Base-by-base conservation (phyloP, 2,113 vertebrate species). In the Circaetus gallicus region DNA sequence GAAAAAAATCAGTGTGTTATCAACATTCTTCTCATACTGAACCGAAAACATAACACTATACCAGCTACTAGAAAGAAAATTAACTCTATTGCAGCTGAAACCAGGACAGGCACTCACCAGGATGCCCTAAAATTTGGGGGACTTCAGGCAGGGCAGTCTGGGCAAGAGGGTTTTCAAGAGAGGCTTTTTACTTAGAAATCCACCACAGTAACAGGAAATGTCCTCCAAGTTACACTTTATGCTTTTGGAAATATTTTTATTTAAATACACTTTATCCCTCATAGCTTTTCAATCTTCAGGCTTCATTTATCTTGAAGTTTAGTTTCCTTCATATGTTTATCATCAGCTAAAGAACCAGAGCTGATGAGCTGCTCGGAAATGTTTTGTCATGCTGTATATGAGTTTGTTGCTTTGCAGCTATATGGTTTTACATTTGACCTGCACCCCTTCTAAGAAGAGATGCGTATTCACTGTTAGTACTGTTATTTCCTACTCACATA, bases 251-350 rank as follows among this genome's bases (percentile, higher is more conserved):
- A 89, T 86, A 67, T 77, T 95, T 82, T 92, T 82, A 62, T 91
- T 95, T 93, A 97, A 95, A 91, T 79, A 92, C 7, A 86, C 2
- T 10, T 67, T 79, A 86, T 91, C 56, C 26, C 6, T 93, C 79
- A 76, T 45, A 74, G 17, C 63, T 96, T 96, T 97, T 96, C 95
- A 97, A 79, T 96, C 77, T 95, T 74, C 76, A 67, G 59, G 56
- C 71, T 94, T 96, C 84, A 90, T 97, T 96, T 91, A 47, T 90
- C 70, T 92, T 95, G 36, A 63, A 74, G 82, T 79, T 87, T 83
- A 76, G 56, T 95, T 97, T 97, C 59, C 82, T 97, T 87, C 89
- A 55, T 89, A 71, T 95, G 90, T 80, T 97, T 96, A 59, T 84
- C 88, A 80, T 97, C 95, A 97, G 17, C 58, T 72, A 70, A 96